Percentiles rank a stretch among this genome's conserved stretches.
phyloP scores from a whole-genome alignment of 1,140 invertebrate species.

The Aleiodes sp. region DNA sequence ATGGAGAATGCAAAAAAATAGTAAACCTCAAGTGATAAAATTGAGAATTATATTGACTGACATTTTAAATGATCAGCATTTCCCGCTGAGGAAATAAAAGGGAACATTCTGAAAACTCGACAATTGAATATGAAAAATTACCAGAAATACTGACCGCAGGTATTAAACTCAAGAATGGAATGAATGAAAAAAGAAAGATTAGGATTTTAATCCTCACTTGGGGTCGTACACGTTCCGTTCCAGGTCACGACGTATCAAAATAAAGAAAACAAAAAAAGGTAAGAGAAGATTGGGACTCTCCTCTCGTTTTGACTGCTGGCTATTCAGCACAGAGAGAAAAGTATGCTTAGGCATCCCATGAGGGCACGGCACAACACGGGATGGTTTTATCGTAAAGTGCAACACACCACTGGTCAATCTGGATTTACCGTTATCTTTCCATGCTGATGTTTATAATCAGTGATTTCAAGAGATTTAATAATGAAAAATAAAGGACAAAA shows the following conservation, averaged over 20 bases:
- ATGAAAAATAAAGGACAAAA: neutral
- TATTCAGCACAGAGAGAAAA: neutral
- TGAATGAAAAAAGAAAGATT: neutral
- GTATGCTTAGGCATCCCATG: neutral
- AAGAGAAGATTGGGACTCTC: too few species aligned
- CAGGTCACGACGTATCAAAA: neutral
- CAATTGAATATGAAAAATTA: too few species aligned
- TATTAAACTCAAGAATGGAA: neutral
- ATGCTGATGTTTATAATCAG: conserved; percentile 8
- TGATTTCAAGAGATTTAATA: conserved; percentile 2
- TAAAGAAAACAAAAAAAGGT: neutral
- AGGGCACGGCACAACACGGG: conserved; percentile 8
- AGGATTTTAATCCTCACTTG: neutral
- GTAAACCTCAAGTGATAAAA: neutral
- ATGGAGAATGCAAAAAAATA: neutral
- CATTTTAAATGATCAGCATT: too few species aligned
- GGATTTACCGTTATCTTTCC: neutral
- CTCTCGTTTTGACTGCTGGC: neutral
- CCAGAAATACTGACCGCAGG: too few species aligned
- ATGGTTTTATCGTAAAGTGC: conserved; percentile 11
- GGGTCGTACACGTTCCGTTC: conserved; percentile 17
- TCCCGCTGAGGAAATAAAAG: too few species aligned
- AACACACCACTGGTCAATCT: conserved; percentile 15
- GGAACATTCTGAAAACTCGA: too few species aligned
- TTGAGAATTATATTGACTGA: too few species aligned